A percentile compares a stretch with the other conserved stretches of the same genome.
Evolutionary conservation across 1,140 invertebrate genomes (phyloP).

Genomic region (Drosophila simulans): DNA sequence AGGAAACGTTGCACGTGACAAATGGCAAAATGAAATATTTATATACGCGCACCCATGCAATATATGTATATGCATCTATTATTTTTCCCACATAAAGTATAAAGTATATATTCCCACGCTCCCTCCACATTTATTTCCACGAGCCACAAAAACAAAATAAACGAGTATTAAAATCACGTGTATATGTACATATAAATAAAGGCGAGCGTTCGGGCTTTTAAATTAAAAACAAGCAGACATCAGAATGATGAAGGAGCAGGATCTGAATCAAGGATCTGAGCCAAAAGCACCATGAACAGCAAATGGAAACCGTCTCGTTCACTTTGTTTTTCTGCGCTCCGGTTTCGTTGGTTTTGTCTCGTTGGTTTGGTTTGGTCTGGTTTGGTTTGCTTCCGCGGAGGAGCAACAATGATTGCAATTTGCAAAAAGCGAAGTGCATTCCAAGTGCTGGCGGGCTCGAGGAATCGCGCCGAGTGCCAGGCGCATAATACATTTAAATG

Average conservation of each 20-base stretch:
- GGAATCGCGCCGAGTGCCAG: constrained; percentile 8
- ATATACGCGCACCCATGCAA: constrained; percentile 54
- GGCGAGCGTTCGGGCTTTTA: constrained; percentile 72
- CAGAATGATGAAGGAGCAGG: constrained; percentile 45
- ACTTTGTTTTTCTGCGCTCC: constrained; percentile 39
- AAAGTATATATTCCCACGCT: constrained; percentile 17
- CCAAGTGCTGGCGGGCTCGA: constrained; percentile 42
- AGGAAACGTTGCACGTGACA: constrained; percentile 70
- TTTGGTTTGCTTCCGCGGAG: constrained; percentile 19
- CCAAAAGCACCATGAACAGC: background rate
- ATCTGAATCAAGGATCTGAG: constrained; percentile 23
- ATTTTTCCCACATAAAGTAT: constrained; percentile 13
- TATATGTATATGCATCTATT: constrained; percentile 55
- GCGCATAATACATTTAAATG: constrained; percentile 69
- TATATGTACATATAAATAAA: constrained; percentile 64
- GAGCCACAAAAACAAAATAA: constrained; percentile 8
- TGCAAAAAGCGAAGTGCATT: constrained; percentile 71
- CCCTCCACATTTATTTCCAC: constrained; percentile 23
- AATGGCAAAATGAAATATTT: constrained; percentile 80
- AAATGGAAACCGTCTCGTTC: constrained; percentile 41
- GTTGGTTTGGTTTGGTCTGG: constrained; percentile 24
- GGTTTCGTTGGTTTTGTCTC: constrained; percentile 30
- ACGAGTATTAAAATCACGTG: constrained; percentile 74
- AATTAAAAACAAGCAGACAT: constrained; percentile 71
- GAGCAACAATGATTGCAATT: constrained; percentile 77